Percentiles rank a stretch among this genome's conserved stretches.
These are phyloP conservation scores for Biston stratarius DNA, from an alignment of 2,888 invertebrate species.

Conservation along the genomic window DNA sequence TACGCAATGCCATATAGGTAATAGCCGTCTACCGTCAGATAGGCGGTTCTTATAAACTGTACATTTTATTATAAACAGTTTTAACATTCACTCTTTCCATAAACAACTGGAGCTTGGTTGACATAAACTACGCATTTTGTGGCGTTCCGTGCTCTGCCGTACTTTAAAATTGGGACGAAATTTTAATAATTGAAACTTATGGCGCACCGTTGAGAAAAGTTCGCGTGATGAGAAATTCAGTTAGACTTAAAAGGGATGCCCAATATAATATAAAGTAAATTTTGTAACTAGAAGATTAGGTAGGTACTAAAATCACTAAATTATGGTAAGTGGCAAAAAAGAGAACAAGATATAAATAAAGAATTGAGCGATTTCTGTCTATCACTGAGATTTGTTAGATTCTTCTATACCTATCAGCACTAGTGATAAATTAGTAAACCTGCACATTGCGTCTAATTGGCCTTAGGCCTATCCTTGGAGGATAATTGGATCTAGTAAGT, in stretches of 20 bases:
- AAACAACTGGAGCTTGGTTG: slow-evolving; percentile 52
- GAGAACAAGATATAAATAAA: too few relatives aligned
- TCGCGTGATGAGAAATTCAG: slow-evolving; percentile 20
- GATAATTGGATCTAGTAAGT: too few relatives aligned
- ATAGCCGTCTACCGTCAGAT: slow-evolving; percentile 52
- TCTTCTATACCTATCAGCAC: too few relatives aligned
- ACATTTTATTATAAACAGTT: slow-evolving; percentile 44
- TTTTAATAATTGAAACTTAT: slow-evolving; percentile 24
- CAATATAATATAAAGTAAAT: not conserved
- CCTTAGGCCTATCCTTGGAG: too few relatives aligned
- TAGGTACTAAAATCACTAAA: too few relatives aligned
- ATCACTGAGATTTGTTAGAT: too few relatives aligned
- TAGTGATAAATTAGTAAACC: too few relatives aligned
- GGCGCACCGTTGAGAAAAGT: slow-evolving; percentile 7
- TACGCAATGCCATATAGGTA: slow-evolving; percentile 63
- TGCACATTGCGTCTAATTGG: too few relatives aligned
- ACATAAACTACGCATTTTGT: slow-evolving; percentile 45
- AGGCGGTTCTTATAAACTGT: slow-evolving; percentile 59
- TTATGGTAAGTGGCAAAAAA: too few relatives aligned
- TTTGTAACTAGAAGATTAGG: not conserved
- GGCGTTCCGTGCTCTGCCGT: slow-evolving; percentile 25
- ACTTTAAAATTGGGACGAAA: slow-evolving; percentile 24
- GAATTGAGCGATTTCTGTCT: too few relatives aligned
- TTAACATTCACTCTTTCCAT: slow-evolving; percentile 52
- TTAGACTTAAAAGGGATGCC: not conserved